phyloP scores from a whole-genome alignment of 64 coral and sea anemone species.

The Acropora yongei region DNA sequence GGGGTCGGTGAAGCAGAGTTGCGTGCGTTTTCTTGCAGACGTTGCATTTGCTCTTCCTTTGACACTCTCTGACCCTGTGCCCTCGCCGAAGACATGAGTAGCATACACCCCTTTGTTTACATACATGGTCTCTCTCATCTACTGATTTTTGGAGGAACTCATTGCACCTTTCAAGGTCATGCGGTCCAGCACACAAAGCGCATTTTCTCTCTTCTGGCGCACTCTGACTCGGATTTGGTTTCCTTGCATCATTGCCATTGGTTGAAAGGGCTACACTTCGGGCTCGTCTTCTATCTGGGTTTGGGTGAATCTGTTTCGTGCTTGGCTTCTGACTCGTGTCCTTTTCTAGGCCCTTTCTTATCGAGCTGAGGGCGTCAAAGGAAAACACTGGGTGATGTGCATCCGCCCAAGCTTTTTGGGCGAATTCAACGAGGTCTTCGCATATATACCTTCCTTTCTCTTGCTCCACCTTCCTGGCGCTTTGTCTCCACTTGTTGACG shows the following conservation, averaged over 20 bases:
- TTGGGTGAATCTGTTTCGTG: not conserved
- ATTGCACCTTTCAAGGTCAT: constrained; percentile 38
- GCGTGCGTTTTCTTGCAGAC: not conserved
- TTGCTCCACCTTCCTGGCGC: constrained; percentile 1
- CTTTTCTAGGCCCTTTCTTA: constrained; percentile 37
- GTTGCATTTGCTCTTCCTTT: not conserved
- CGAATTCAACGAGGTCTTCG: not conserved
- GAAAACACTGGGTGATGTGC: constrained; percentile 47
- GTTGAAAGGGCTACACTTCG: not conserved
- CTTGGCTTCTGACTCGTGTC: not conserved
- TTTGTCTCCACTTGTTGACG: constrained; percentile 2
- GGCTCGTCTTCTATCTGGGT: not conserved
- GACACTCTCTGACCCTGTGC: not conserved
- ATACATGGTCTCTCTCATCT: constrained; percentile 27
- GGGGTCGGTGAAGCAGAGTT: not conserved
- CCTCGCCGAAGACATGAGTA: not conserved
- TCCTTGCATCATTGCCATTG: not conserved
- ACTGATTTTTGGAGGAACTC: constrained; percentile 26
- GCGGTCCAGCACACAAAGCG: constrained; percentile 1
- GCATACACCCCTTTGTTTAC: constrained; percentile 6
- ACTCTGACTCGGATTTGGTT: not conserved
- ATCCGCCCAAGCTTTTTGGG: constrained; percentile 23
- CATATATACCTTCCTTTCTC: not conserved
- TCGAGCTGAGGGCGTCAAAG: constrained; percentile 22
- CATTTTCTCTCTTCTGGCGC: not conserved